phyloP scores from a whole-genome alignment of 2,888 invertebrate species.

The Serrognathus titanus region DNA sequence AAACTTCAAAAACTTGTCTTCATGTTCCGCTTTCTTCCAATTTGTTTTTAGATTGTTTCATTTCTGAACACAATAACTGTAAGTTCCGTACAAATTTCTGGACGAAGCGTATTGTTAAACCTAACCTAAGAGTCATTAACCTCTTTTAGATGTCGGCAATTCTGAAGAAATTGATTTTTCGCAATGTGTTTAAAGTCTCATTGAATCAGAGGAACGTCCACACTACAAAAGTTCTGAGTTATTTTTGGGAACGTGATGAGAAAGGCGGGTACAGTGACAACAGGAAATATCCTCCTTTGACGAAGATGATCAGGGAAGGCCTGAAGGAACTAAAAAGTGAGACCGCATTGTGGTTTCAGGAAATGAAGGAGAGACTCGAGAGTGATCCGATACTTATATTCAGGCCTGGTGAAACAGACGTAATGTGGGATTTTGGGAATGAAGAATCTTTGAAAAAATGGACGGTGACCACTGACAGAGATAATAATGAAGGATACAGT shows the following conservation, averaged over 20 bases:
- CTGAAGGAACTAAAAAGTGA: slow-evolving; percentile 65
- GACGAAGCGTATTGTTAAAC: too few relatives aligned
- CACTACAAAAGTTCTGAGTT: background rate
- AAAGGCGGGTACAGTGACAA: slow-evolving; percentile 58
- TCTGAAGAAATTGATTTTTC: too few relatives aligned
- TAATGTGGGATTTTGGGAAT: slow-evolving; percentile 68
- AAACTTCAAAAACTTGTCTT: too few relatives aligned
- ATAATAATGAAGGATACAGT: slow-evolving; percentile 79
- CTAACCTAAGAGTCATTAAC: too few relatives aligned
- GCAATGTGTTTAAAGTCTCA: too few relatives aligned
- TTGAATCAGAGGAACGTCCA: background rate
- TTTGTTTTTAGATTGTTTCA: too few relatives aligned
- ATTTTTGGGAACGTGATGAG: slow-evolving; percentile 59
- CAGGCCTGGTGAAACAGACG: slow-evolving; percentile 66
- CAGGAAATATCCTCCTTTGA: slow-evolving; percentile 47
- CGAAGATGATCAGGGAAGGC: slow-evolving; percentile 61
- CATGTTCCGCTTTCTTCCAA: too few relatives aligned
- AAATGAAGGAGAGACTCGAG: slow-evolving; percentile 62
- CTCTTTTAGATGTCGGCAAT: too few relatives aligned
- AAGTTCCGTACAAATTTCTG: too few relatives aligned
- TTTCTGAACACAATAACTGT: too few relatives aligned
- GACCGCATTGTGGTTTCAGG: slow-evolving; percentile 62
- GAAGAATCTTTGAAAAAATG: slow-evolving; percentile 64
- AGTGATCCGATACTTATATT: slow-evolving; percentile 58
- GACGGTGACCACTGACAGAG: slow-evolving; percentile 73